Evolutionary conservation across 2,797 vertebrate genomes (phyloP), one percentile per base, ranked within the genome.

Genomic region (Podargus strigoides): DNA sequence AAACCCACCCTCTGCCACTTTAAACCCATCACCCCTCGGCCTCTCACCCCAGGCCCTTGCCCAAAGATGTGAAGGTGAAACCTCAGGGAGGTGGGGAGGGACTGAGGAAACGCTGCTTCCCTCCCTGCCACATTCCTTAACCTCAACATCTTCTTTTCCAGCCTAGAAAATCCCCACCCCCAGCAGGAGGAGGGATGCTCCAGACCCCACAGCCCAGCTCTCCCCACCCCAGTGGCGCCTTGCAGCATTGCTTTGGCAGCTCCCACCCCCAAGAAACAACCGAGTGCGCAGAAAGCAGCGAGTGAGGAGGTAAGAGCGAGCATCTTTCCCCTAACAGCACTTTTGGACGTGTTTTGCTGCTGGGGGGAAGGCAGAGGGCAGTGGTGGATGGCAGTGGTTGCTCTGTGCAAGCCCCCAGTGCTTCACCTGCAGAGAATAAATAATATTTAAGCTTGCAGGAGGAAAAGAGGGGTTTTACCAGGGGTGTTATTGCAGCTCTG

Each of bases 141-240:
- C 15, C 16, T 23, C 36, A 23, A 15, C 2, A 1, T 27, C 27
- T 55, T 7, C 0, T 11, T 32, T 76, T 69, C 41, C 32, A n/a
- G n/a, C n/a, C n/a, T n/a, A 49, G 63, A 50, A 79, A 80, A 68
- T 34, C 27, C 53, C 26, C 22, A 10, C 34, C 28, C 28, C 2
- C 7, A 50, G 36, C 32, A 28, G 78, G 53, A 37, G 55, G 36
- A 58, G 56, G 22, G 60, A 26, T 9, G 17, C 30, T 46, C 39
- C 3, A 6, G 49, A 81, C 20, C 21, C 62, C 10, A 34, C 18
- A 14, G 30, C 55, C 44, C 27, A 28, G 73, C 66, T 64, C 8
- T 56, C 55, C 55, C 24, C 10, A 1, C 2, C 1, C 1, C 2
- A 36, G 44, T 7, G 32, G 44, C 82, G 49, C 46, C 58, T 34